Base-by-base conservation (phyloP, 2,113 vertebrate genomes). In the Cryptotis parvus region DNA sequence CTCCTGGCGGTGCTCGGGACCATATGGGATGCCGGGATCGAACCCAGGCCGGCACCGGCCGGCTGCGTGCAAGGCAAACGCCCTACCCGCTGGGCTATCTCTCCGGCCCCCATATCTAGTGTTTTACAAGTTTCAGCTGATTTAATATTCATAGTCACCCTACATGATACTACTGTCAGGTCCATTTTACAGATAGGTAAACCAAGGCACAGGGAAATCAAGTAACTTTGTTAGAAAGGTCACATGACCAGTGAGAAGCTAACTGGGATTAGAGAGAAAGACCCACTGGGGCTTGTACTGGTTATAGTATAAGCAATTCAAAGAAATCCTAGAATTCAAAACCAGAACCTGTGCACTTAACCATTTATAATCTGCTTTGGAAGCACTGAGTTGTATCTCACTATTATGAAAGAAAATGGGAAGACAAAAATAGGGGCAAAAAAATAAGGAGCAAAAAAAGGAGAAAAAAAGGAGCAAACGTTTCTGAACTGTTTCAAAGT, bases 401-500 rank as follows among this genome's bases (percentile, higher is more conserved):
- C 33, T 68, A 31, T 58, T 58, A 29, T 65, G 26, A 12, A 9
- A 31, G 27, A 65, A 65, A 65, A 26, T n/a, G n/a, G n/a, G n/a
- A n/a, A n/a, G n/a, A n/a, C n/a, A n/a, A n/a, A n/a, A n/a, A n/a
- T n/a, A n/a, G n/a, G n/a, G n/a, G n/a, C n/a, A n/a, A n/a, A n/a
- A n/a, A n/a, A n/a, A n/a, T n/a, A n/a, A n/a, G n/a, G n/a, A n/a
- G n/a, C n/a, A n/a, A n/a, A n/a, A n/a, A n/a, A n/a, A n/a, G n/a
- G n/a, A n/a, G n/a, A n/a, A 72, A 15, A 7, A 11, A 7, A 8
- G 24, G 55, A 58, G 55, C 55, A 27, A 69, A 45, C 73, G 39
- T 55, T 93, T 92, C 81, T 65, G 74, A 52, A 85, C 81, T 78
- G 41, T 73, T 79, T 91, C 22, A 9, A 61, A 91, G 3, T 6